Percentiles rank a stretch among this genome's conserved stretches.
Conservation (phyloP, 2,888 invertebrate genomes). For the Limenitis arthemis region DNA sequence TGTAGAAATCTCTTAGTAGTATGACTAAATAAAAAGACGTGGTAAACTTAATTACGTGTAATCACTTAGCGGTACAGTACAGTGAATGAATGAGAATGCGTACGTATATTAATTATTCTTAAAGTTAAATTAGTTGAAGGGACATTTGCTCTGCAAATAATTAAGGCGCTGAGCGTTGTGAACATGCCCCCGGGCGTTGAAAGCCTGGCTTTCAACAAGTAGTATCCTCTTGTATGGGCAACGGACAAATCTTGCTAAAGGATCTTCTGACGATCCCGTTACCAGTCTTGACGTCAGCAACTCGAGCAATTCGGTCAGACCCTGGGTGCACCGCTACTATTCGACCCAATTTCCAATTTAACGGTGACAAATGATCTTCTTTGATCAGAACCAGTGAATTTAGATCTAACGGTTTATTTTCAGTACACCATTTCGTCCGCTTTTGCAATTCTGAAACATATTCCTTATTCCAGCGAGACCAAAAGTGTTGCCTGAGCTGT, state of each 20-base stretch:
- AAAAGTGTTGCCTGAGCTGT: conserved; percentile 17
- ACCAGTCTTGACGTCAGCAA: background rate
- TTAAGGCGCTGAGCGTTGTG: too few species aligned
- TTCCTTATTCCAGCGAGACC: conserved; percentile 21
- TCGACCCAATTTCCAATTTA: background rate
- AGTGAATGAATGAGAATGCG: too few species aligned
- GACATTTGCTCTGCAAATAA: too few species aligned
- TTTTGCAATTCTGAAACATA: conserved; percentile 18
- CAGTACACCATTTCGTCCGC: conserved; percentile 17
- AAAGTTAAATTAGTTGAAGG: too few species aligned
- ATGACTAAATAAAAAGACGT: too few species aligned
- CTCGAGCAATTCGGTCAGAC: background rate
- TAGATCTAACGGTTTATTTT: too few species aligned
- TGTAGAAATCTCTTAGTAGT: too few species aligned
- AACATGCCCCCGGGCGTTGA: background rate
- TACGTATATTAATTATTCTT: too few species aligned
- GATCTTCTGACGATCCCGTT: background rate
- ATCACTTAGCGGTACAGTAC: too few species aligned
- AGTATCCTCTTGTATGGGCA: background rate
- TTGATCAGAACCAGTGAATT: background rate
- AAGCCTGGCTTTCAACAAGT: background rate
- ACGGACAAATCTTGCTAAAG: background rate
- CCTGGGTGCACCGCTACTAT: background rate
- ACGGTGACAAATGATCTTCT: background rate
- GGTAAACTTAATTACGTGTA: too few species aligned